Evolutionary conservation across 1,140 invertebrate genomes (phyloP), one percentile per base, ranked within the genome.

Genomic region (Trichonephila clavata): DNA sequence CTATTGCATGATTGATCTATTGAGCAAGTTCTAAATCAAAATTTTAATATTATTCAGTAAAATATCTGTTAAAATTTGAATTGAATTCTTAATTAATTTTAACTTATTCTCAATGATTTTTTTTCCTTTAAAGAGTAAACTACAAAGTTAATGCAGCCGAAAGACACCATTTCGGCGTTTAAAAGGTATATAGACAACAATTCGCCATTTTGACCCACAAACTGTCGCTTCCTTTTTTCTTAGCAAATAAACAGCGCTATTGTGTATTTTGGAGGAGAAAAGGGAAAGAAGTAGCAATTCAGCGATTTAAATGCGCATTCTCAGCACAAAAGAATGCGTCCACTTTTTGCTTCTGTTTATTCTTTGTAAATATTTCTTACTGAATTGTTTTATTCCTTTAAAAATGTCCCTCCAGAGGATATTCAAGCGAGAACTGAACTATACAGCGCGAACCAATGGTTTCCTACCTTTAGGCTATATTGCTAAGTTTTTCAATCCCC

Each of bases 311-410:
- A 92, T 86, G 91, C 83, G 81, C 81, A 86, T 92, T 77, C 91
- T 92, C 91, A 92, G 91, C 91, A 86, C 71, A 86, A 92, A 92
- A 50, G 65, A 92, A 60, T 65, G 50, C 63, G 32, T 32, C 57
- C 20, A 18, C 81, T 21, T 83, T 59, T 68, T 86, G 50, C 61
- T 60, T 24, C 83, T 92, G 81, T 71, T 86, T 92, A 92, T 92
- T 92, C 91, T 92, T 92, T 92, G 91, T 92, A 92, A 92, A 92
- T 92, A 92, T 92, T 92, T 92, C 91, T 86, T 86, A 86, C 83
- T 43, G 91, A 92, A 92, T 92, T 92, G 91, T 92, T 92, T 92
- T 92, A 92, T 92, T 92, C 50, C 63, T 86, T 92, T 92, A 86
- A 92, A 92, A 92, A 92, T 92, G 91, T 92, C 91, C 83, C 91